These are phyloP conservation scores for Xiphorhynchus elegans DNA, from an alignment of 2,113 vertebrate species.

Conservation along the genomic window DNA sequence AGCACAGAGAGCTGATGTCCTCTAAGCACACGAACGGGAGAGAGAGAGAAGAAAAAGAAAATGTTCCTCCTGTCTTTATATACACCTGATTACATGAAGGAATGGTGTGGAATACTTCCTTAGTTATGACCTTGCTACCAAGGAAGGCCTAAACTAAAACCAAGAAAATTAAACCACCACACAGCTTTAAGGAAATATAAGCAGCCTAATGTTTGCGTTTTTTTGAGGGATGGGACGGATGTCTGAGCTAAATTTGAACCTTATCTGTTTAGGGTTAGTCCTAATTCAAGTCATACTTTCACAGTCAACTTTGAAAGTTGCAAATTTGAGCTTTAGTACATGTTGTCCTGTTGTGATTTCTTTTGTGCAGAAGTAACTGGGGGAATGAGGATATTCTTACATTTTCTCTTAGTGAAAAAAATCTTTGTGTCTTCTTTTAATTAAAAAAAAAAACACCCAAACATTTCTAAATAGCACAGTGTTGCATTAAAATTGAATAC, in stretches of 20 bases:
- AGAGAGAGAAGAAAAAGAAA: too few relatives aligned
- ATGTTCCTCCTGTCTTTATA: too few relatives aligned
- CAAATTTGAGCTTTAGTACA: background rate
- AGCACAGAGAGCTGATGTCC: too few relatives aligned
- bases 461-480: background rate
- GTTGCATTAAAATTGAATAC: background rate
- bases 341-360: background rate
- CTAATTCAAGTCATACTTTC: background rate
- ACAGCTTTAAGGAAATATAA: background rate
- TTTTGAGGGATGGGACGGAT: background rate
- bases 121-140: too few relatives aligned
- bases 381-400: rapidly evolving
- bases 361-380: background rate
- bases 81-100: too few relatives aligned
- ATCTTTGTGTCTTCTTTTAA: background rate
- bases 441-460: background rate
- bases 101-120: too few relatives aligned
- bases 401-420: background rate
- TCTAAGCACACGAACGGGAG: too few relatives aligned
- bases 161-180: too few relatives aligned
- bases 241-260: background rate
- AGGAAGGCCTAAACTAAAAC: too few relatives aligned
- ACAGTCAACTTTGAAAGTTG: background rate
- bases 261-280: background rate
- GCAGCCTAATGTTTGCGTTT: background rate